Conservation (phyloP, 1,140 invertebrate genomes). For the Caenorhabditis remanei region DNA sequence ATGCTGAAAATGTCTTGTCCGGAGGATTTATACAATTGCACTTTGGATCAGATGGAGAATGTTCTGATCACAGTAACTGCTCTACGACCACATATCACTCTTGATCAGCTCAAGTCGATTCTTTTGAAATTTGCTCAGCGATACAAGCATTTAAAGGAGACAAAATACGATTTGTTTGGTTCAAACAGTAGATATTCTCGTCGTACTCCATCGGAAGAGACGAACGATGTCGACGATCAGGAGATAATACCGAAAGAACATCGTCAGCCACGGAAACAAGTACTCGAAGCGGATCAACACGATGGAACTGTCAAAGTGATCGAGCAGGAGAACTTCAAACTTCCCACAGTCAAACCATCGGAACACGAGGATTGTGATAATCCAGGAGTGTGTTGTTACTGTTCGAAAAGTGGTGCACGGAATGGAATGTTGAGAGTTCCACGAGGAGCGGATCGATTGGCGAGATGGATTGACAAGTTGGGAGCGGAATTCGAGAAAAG, state of each 20-base stretch:
- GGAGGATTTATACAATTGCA: not conserved
- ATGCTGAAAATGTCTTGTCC: not conserved
- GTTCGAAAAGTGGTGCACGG: not conserved
- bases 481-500: not conserved
- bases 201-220: not conserved
- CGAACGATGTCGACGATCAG: not conserved
- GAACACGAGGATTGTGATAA: not conserved
- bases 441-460: not conserved
- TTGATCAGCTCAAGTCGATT: not conserved
- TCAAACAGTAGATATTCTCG: not conserved
- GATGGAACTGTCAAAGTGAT: slow-evolving; percentile 22
- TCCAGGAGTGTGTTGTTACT: slow-evolving; percentile 6
- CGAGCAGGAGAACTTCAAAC: slow-evolving; percentile 12
- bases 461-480: not conserved
- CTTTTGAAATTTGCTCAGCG: not conserved
- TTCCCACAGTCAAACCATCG: not conserved
- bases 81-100: not conserved
- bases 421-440: not conserved
- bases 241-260: not conserved
- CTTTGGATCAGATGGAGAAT: not conserved
- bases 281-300: slow-evolving; percentile 13
- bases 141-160: not conserved
- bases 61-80: not conserved
- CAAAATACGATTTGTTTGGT: not conserved
- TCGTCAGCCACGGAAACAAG: slow-evolving; percentile 29